Base-by-base conservation (phyloP, 2,888 invertebrate species). In the Flabesymbios commensalis region DNA sequence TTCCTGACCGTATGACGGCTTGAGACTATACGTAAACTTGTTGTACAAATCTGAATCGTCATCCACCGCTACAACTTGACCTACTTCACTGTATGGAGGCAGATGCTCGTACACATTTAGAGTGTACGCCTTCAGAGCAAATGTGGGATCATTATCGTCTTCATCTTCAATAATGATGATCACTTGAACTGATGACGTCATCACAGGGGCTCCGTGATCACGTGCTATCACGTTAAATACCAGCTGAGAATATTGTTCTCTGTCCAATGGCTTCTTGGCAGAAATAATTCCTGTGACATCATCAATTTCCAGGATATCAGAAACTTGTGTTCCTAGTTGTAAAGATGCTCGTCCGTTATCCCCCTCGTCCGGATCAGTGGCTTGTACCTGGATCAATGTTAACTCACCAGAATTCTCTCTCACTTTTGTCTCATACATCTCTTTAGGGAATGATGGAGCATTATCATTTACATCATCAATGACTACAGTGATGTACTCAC, bases 201-300 rank as follows among this genome's bases (percentile, higher is more conserved):
- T 47, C 17, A 42, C 33, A 2, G 63, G 65, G 7, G 32, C 22
- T 22, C 70, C 70, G 2, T 52, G 22, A 42, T 70, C 70, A 2
- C 43, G 49, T 43, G 66, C 70, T 10, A 67, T 45, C 29, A 70
- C 62, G 0, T 89, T 87, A 77, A 95, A 91, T 55, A 90, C 88
- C 75, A 93, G 94, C 56, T 90, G 88, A 75, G 88, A 91, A 57
- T 90, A 87, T 61, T 89, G 87, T 78, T 96, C 95, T 76, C 92
- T 94, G 83, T 95, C 94, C 76, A 95, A 94, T 0, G 91, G 88
- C 0, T 89, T 87, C 59, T 89, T 89, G 0, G 93, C 90, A 2
- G 89, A 90, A 0, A 95, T 89, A 33, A 90, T 81, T 0, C 94
- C 95, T 1, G 90, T 87, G 1, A 83, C 82, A 0, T 89, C 78